These are phyloP conservation scores for Sylvietta virens DNA, from an alignment of 2,113 vertebrate genomes.

Conservation along the genomic window DNA sequence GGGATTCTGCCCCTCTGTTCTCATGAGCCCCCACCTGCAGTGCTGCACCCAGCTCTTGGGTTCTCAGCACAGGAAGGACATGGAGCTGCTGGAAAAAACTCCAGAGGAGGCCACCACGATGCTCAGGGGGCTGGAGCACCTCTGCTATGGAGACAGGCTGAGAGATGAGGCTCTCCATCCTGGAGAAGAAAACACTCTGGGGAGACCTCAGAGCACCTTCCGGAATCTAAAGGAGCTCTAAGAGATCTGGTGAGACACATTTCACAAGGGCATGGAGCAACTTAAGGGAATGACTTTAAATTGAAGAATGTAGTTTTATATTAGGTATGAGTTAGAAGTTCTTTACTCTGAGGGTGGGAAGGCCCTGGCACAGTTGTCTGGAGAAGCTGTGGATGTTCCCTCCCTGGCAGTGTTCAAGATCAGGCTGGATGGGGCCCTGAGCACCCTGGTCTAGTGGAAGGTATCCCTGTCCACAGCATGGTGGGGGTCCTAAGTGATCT, in stretches of 20 bases:
- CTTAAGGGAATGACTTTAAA: neutral
- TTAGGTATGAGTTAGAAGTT: neutral
- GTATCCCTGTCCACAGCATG: too few species aligned
- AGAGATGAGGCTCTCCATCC: neutral
- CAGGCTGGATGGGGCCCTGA: neutral
- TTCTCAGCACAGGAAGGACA: neutral
- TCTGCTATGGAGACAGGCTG: neutral
- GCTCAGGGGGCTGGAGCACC: neutral
- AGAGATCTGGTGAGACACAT: neutral
- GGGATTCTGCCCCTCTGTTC: neutral
- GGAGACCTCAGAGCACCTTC: neutral
- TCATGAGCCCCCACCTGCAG: neutral
- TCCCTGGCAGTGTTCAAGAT: neutral
- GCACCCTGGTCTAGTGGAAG: too few species aligned
- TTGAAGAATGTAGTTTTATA: neutral
- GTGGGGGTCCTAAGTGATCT: accelerated
- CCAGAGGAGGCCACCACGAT: neutral
- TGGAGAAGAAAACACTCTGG: neutral
- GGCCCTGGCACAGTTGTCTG: too few species aligned
- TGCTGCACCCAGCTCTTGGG: neutral
- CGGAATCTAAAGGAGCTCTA: neutral
- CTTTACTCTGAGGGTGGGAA: neutral
- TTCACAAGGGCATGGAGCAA: neutral
- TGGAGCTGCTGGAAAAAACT: neutral
- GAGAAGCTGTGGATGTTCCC: neutral